These are phyloP conservation scores for Brachyhypopomus gauderio DNA, from an alignment of 2,113 vertebrate genomes.

Conservation along the genomic window DNA sequence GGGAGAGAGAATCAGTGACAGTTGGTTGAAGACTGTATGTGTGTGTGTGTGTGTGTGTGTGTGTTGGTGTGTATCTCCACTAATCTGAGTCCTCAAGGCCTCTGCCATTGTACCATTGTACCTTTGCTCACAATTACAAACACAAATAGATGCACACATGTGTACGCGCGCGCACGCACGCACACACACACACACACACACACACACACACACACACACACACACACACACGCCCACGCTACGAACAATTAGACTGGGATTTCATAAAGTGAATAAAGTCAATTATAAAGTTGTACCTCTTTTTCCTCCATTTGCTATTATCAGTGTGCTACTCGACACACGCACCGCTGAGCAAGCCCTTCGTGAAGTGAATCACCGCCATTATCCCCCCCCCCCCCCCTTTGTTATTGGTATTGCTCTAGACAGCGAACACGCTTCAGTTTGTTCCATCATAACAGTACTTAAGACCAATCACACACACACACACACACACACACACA, in stretches of 20 bases:
- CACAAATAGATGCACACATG: background rate
- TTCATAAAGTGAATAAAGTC: constrained; percentile 21
- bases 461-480: constrained; percentile 1
- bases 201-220: background rate
- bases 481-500: background rate
- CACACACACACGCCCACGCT: background rate
- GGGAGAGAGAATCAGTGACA: constrained; percentile 31
- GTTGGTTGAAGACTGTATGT: constrained; percentile 45
- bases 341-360: background rate
- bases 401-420: background rate
- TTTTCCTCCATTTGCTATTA: constrained; percentile 6
- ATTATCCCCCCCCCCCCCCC: background rate
- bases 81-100: constrained; percentile 13
- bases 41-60: constrained; percentile 7
- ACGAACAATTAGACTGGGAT: constrained; percentile 11
- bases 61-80: background rate
- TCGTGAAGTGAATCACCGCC: constrained; percentile 17
- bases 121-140: background rate
- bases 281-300: background rate
- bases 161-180: background rate
- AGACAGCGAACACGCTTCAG: constrained; percentile 1
- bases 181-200: too few relatives aligned
- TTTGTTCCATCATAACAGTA: constrained; percentile 6
- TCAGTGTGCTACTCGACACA: background rate
- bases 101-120: constrained; percentile 26